phyloP scores from a whole-genome alignment of 2,797 vertebrate genomes.

The Parotocinclus haroldoi region DNA sequence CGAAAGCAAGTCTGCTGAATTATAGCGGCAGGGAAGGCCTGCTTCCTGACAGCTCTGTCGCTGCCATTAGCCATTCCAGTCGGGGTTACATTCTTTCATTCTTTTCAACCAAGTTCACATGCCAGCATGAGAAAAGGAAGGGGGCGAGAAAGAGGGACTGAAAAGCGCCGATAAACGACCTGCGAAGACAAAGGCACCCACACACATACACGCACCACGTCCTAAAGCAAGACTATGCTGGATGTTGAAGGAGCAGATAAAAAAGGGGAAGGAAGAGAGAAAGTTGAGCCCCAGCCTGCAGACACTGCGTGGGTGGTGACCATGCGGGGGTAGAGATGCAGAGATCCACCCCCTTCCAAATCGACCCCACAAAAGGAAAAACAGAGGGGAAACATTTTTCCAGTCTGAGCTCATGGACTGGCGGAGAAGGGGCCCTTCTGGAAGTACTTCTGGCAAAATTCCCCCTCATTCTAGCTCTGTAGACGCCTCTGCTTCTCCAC shows the following conservation, averaged over 20 bases:
- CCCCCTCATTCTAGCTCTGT: conserved; percentile 41
- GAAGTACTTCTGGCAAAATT: conserved; percentile 43
- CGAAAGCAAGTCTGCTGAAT: conserved; percentile 26
- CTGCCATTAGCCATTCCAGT: conserved; percentile 38
- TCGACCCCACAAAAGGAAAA: conserved; percentile 32
- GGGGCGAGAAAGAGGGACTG: conserved; percentile 34
- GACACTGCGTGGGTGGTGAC: conserved; percentile 44
- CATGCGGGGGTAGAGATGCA: conserved; percentile 39
- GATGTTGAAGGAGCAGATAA: background rate
- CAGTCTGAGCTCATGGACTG: conserved; percentile 49
- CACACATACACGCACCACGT: conserved; percentile 9
- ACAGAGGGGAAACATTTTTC: conserved; percentile 47
- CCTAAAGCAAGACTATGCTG: conserved; percentile 1
- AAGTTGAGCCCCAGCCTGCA: conserved; percentile 40
- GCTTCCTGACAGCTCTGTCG: conserved; percentile 35
- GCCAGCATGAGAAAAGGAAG: conserved; percentile 22
- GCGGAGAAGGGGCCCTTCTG: conserved; percentile 40
- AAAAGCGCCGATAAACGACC: conserved; percentile 27
- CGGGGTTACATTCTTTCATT: conserved; percentile 52
- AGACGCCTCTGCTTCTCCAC: conserved; percentile 45
- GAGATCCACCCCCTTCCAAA: conserved; percentile 23
- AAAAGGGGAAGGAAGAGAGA: conserved; percentile 20
- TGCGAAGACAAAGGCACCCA: conserved; percentile 28
- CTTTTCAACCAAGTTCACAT: conserved; percentile 37
- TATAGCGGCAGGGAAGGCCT: conserved; percentile 33